Evolutionary conservation across 2,888 invertebrate species (phyloP), one percentile per base, ranked within the genome.

Genomic region (Microplitis manilae): DNA sequence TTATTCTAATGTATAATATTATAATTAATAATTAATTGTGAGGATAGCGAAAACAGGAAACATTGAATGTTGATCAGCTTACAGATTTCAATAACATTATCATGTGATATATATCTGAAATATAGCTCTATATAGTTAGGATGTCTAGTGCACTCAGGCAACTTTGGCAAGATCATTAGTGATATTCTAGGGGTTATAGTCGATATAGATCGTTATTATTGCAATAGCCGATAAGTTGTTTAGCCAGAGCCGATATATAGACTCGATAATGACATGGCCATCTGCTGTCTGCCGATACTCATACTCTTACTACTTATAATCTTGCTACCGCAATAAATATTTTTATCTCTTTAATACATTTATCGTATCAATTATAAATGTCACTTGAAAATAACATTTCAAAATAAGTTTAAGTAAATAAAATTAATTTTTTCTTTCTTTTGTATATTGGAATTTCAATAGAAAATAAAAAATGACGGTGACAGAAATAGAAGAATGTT

Each of bases 181-280:
- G 72, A 71, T 64, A 73, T 59, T 68, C 69, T 65, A 59, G 39
- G 60, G 67, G 41, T 68, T 69, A 75, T 68, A 50, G 70, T 30
- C 76, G 62, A 74, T 50, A 78, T 79, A 79, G 78, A 80, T 79
- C 77, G 83, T 80, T 84, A 82, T 82, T 85, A 84, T 85, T 86
- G 87, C 87, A 86, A 86, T 83, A 81, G 81, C 85, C 85, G 84
- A 85, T 88, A 88, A 88, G 86, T 88, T 85, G 87, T 85, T 86
- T 84, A 84, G 86, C 83, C 83, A 83, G 82, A 82, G 82, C 83
- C 84, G 85, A 86, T 86, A 85, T 81, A 50, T 50, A 79, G 82
- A 86, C 84, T 86, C 87, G 87, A 87, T 88, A 88, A 87, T 85
- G 84, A 83, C 80, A 80, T 81, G 84, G 81, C 84, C 87, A 86